A percentile compares a stretch with the other conserved stretches of the same genome.
phyloP scores from a whole-genome alignment of 2,797 vertebrate genomes.

The Otus scops region DNA sequence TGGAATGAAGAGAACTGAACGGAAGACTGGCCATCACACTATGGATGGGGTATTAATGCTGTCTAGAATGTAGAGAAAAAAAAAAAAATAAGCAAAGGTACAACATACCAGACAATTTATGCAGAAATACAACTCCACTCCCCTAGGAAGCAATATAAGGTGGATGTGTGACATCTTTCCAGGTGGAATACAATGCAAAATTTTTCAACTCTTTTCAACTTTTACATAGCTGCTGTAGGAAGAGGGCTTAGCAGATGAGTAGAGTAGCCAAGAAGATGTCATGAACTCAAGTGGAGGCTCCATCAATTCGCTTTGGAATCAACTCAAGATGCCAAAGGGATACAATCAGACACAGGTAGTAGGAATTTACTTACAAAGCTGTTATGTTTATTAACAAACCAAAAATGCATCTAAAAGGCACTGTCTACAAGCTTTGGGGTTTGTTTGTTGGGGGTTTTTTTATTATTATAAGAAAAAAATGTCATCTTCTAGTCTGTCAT shows the following conservation, averaged over 20 bases:
- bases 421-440: not conserved
- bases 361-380: not conserved
- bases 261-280: not conserved
- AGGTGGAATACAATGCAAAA: not conserved
- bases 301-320: not conserved
- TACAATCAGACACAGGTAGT: not conserved
- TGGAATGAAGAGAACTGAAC: not conserved
- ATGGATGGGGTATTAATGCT: not conserved
- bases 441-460: not conserved
- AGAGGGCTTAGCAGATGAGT: not conserved
- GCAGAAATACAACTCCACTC: not conserved
- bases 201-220: not conserved
- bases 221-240: accelerated
- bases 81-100: not conserved
- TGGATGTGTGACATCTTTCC: not conserved
- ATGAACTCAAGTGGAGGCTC: not conserved
- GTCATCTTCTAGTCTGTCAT: not conserved
- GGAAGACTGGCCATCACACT: not conserved
- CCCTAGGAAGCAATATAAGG: not conserved
- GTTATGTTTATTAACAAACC: not conserved
- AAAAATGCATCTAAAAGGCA: not conserved
- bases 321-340: not conserved
- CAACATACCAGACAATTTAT: not conserved
- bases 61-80: not conserved
- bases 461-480: not conserved